A percentile compares a stretch with the other conserved stretches of the same genome.
These are phyloP conservation scores for Cyprinodon tularosa DNA, from an alignment of 2,113 vertebrate genomes.

Conservation along the genomic window DNA sequence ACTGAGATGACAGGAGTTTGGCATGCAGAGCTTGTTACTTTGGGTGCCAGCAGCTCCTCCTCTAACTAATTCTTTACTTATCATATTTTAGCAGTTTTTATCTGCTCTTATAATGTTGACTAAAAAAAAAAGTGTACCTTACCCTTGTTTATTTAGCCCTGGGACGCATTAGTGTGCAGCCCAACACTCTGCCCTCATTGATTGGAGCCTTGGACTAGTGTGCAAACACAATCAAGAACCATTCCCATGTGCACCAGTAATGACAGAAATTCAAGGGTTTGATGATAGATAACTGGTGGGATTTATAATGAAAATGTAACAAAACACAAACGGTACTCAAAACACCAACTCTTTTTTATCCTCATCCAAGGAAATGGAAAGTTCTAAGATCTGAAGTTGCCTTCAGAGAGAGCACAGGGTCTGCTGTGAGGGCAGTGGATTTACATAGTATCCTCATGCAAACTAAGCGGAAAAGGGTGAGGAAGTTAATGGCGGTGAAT, in stretches of 20 bases:
- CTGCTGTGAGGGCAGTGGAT: too few relatives aligned
- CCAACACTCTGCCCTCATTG: conserved; percentile 63
- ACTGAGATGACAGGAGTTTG: conserved; percentile 37
- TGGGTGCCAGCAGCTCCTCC: conserved; percentile 16
- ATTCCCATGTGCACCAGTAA: conserved; percentile 44
- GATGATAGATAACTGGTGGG: too few relatives aligned
- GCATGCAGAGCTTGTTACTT: conserved; percentile 15
- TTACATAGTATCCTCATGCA: too few relatives aligned
- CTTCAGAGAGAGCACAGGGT: too few relatives aligned
- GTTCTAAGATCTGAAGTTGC: too few relatives aligned
- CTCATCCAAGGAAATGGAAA: too few relatives aligned
- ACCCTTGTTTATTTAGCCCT: conserved; percentile 51
- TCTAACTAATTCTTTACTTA: background rate
- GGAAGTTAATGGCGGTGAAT: too few relatives aligned
- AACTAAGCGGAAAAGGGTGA: too few relatives aligned
- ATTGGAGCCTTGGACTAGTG: conserved; percentile 52
- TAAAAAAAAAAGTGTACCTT: conserved; percentile 10
- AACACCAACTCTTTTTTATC: too few relatives aligned
- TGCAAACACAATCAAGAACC: conserved; percentile 52
- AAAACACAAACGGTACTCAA: too few relatives aligned
- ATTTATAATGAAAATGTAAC: too few relatives aligned
- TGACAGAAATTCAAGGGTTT: background rate
- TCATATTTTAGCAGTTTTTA: background rate
- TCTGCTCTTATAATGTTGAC: background rate
- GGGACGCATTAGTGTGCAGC: conserved; percentile 44